Evolutionary conservation across 2,113 vertebrate species (phyloP).

Genomic region (Suncus etruscus): DNA sequence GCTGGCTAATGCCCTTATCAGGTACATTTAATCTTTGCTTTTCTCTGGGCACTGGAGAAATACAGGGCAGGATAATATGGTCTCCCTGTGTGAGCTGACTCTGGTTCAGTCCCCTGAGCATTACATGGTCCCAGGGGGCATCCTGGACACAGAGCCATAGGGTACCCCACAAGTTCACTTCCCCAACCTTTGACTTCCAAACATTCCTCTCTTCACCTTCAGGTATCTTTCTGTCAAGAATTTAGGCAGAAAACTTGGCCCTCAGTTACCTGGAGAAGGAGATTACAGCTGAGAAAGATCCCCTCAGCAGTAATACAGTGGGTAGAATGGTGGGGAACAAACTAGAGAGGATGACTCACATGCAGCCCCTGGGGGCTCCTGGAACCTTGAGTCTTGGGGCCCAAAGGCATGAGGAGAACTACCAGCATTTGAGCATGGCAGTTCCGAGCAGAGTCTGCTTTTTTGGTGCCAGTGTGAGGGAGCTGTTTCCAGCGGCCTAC

Average conservation of each 20-base stretch:
- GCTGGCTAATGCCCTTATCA: neutral
- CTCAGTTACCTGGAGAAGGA: neutral
- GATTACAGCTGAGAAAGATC: neutral
- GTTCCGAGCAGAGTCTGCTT: slow-evolving; percentile 58
- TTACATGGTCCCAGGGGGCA: neutral
- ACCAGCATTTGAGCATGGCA: slow-evolving; percentile 72
- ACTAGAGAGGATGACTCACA: neutral
- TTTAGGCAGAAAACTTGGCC: neutral
- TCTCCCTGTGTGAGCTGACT: neutral
- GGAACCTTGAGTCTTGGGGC: too few species aligned
- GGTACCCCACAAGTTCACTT: too few species aligned
- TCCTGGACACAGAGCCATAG: too few species aligned
- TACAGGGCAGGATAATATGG: too few species aligned
- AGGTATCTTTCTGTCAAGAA: neutral
- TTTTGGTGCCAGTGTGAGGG: slow-evolving; percentile 69
- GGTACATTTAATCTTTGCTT: too few species aligned
- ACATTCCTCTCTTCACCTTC: neutral
- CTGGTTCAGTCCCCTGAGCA: neutral
- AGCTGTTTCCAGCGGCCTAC: slow-evolving; percentile 73
- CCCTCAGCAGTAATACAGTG: neutral
- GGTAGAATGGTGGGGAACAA: neutral
- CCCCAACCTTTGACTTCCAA: neutral
- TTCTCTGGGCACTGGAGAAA: too few species aligned
- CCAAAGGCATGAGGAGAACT: slow-evolving; percentile 29
- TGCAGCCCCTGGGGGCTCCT: neutral